Conservation (phyloP, 2,113 vertebrate species). For the Oreochromis tanganicae region DNA sequence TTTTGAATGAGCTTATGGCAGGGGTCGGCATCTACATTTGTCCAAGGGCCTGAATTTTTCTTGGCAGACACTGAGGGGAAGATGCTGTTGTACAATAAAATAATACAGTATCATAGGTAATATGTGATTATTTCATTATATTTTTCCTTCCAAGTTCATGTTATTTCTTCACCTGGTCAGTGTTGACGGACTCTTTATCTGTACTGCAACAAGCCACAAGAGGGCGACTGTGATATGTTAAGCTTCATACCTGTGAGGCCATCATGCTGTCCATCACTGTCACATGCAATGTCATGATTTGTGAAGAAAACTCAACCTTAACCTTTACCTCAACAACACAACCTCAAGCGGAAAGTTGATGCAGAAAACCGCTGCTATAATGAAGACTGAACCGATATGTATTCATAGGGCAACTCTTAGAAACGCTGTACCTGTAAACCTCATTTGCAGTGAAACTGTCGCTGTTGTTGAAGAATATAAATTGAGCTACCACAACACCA, state of each 20-base stretch:
- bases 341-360: neutral
- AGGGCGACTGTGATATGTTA: rapidly evolving
- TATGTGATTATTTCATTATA: neutral
- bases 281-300: neutral
- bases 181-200: neutral
- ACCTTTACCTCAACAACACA: rapidly evolving
- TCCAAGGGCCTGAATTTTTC: neutral
- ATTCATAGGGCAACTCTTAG: neutral
- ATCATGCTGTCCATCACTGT: rapidly evolving
- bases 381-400: neutral
- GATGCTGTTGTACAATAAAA: neutral
- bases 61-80: rapidly evolving
- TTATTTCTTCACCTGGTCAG: neutral
- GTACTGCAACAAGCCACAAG: neutral
- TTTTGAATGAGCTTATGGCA: rapidly evolving
- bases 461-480: neutral
- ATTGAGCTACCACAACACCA: neutral
- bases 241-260: rapidly evolving
- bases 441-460: neutral
- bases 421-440: neutral
- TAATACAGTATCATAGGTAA: rapidly evolving
- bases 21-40: neutral
- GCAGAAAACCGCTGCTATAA: neutral
- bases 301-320: rapidly evolving
- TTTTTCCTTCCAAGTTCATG: neutral